Evolutionary conservation across 2,888 invertebrate genomes (phyloP).

Genomic region (Xestobium rufovillosum): DNA sequence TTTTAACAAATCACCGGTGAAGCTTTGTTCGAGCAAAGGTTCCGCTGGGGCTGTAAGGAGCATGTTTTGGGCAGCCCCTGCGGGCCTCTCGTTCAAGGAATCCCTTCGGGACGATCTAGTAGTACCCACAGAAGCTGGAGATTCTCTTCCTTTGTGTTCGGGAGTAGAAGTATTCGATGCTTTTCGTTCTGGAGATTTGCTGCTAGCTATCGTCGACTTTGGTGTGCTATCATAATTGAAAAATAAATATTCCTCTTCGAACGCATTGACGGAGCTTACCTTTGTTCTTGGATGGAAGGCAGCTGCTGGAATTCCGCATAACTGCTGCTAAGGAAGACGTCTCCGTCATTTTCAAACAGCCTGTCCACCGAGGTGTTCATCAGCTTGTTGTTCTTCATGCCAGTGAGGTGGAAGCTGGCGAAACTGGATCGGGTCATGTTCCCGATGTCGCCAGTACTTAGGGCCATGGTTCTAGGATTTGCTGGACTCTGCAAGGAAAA

Average conservation of each 20-base stretch:
- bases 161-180: conserved; percentile 57
- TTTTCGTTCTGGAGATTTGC: conserved; percentile 49
- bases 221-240: too few species aligned
- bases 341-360: conserved; percentile 71
- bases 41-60: conserved; percentile 25
- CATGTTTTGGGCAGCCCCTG: conserved; percentile 30
- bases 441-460: conserved; percentile 61
- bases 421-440: conserved; percentile 71
- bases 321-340: conserved; percentile 65
- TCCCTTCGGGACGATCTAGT: conserved; percentile 62
- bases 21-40: conserved; percentile 43
- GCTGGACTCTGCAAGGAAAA: conserved; percentile 27
- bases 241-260: conserved; percentile 32
- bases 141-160: conserved; percentile 60
- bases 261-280: conserved; percentile 38
- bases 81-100: conserved; percentile 52
- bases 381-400: conserved; percentile 64
- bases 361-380: conserved; percentile 90
- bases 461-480: conserved; percentile 58
- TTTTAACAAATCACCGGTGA: conserved; percentile 63
- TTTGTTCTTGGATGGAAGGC: conserved; percentile 52
- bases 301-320: conserved; percentile 58
- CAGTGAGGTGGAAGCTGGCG: conserved; percentile 80
- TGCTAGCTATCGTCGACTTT: conserved; percentile 40
- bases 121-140: conserved; percentile 58